phyloP scores from a whole-genome alignment of 2,113 vertebrate genomes.

The Pithys albifrons region DNA sequence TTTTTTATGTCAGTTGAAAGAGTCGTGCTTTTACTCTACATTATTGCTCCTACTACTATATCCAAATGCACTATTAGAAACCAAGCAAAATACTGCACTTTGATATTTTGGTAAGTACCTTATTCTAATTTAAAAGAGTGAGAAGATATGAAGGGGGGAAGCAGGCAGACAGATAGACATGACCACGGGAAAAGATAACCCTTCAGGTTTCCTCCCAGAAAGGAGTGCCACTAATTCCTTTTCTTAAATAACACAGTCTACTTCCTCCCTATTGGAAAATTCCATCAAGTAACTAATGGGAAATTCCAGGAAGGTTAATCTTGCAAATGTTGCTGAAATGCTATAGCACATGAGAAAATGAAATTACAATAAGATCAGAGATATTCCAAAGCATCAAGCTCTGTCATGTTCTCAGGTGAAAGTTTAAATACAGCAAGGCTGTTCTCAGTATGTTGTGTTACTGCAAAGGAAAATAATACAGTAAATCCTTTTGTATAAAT shows the following conservation, averaged over 20 bases:
- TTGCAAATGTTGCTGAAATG: neutral
- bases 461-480: neutral
- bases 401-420: neutral
- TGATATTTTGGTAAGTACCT: neutral
- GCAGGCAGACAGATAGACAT: fast-evolving
- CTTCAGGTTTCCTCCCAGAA: neutral
- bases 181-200: neutral
- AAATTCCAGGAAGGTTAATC: neutral
- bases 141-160: neutral
- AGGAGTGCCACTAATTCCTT: neutral
- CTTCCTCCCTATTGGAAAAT: neutral
- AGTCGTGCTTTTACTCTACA: neutral
- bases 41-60: neutral
- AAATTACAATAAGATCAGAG: neutral
- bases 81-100: neutral
- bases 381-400: neutral
- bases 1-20: neutral
- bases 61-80: neutral
- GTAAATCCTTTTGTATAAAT: neutral
- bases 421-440: neutral
- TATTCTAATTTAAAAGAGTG: neutral
- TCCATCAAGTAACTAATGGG: neutral
- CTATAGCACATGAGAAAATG: neutral
- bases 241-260: neutral
- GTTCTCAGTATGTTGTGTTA: neutral